phyloP scores from a whole-genome alignment of 2,888 invertebrate genomes.

The Melanostoma scalare region DNA sequence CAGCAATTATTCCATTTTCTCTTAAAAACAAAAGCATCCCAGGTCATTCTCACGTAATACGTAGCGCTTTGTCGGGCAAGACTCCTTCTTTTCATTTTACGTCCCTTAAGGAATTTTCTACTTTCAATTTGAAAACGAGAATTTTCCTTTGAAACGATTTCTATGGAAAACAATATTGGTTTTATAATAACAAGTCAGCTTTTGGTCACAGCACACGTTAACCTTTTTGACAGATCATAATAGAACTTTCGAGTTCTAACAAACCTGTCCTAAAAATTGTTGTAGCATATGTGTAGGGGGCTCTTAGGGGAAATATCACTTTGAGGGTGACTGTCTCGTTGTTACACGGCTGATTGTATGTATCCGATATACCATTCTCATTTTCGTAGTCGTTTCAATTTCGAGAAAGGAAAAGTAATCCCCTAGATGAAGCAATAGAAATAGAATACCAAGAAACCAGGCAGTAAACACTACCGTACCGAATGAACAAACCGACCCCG shows the following conservation, averaged over 20 bases:
- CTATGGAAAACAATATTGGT: not conserved
- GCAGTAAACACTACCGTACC: not conserved
- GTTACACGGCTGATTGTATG: slow-evolving; percentile 27
- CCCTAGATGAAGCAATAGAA: slow-evolving; percentile 27
- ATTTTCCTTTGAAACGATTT: slow-evolving; percentile 11
- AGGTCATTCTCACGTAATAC: too few species aligned
- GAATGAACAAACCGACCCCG: not conserved
- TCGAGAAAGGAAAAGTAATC: slow-evolving; percentile 5
- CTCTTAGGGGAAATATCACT: slow-evolving; percentile 1
- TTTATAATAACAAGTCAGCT: not conserved
- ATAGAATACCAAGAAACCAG: slow-evolving; percentile 15
- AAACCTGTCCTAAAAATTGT: slow-evolving; percentile 8
- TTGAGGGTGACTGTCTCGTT: not conserved
- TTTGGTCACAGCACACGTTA: not conserved
- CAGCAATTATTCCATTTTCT: too few species aligned
- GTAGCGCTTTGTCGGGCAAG: too few species aligned
- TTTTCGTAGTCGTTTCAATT: not conserved
- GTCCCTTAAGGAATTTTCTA: not conserved
- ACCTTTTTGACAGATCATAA: not conserved
- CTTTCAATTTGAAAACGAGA: not conserved
- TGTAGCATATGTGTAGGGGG: not conserved
- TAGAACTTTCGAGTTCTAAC: not conserved
- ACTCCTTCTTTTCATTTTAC: not conserved
- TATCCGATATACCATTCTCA: slow-evolving; percentile 3
- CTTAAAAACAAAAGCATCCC: too few species aligned